Evolutionary conservation across 37 sponge, comb jelly and placozoan genomes (phyloP).

Genomic region (Theonella swinhoei): DNA sequence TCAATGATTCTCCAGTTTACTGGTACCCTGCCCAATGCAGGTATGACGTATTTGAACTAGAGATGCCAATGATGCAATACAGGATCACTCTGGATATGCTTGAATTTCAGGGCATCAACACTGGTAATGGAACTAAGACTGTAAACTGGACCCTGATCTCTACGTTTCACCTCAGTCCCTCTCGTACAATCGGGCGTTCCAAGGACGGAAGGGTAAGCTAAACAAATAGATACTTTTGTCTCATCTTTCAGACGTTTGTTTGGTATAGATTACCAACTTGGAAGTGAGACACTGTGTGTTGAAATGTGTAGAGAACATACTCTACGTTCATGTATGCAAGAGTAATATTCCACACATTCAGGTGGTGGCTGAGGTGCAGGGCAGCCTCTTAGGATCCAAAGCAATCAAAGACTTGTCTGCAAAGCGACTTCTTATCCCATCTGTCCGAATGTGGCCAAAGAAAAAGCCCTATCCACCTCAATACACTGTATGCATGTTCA

Average conservation of each 20-base stretch:
- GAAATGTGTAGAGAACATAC: not conserved
- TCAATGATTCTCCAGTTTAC: not conserved
- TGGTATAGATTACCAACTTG: not conserved
- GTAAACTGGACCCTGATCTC: constrained; percentile 62
- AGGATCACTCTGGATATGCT: constrained; percentile 62
- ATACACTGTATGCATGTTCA: too few species aligned
- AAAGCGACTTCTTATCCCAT: constrained; percentile 69
- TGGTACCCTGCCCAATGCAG: constrained; percentile 20
- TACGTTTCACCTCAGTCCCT: constrained; percentile 43
- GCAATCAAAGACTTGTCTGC: constrained; percentile 54
- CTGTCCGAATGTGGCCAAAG: constrained; percentile 26
- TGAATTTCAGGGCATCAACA: constrained; percentile 39
- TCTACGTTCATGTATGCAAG: too few species aligned
- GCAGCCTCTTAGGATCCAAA: constrained; percentile 58
- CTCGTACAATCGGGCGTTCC: constrained; percentile 58
- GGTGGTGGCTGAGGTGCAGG: constrained; percentile 74
- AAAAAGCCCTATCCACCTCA: constrained; percentile 25
- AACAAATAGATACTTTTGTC: not conserved
- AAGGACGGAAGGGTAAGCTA: constrained; percentile 61
- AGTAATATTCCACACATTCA: too few species aligned
- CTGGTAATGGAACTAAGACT: not conserved
- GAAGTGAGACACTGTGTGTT: not conserved
- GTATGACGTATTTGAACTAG: constrained; percentile 76
- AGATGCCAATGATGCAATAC: constrained; percentile 60
- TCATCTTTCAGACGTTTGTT: not conserved